Evolutionary conservation across 2,797 vertebrate genomes (phyloP).

Genomic region (Hemitrygon akajei): DNA sequence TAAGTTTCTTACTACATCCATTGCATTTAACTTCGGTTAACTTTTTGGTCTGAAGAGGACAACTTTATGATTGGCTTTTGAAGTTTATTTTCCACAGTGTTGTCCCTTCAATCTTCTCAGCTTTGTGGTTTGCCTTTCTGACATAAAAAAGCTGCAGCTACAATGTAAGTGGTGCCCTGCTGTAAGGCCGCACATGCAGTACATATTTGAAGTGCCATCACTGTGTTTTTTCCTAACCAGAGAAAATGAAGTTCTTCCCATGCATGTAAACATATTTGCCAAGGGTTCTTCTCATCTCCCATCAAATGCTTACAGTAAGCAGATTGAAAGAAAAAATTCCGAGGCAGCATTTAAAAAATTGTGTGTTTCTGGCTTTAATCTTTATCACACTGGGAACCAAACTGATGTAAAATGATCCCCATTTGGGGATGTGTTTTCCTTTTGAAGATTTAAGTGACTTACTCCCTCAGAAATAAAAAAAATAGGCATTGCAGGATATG

Average conservation of each 20-base stretch:
- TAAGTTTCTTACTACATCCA: background rate
- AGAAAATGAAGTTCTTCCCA: background rate
- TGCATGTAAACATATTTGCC: background rate
- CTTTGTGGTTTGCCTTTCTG: background rate
- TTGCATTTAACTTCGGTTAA: background rate
- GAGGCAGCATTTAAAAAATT: background rate
- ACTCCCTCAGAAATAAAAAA: background rate
- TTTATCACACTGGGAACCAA: too few relatives aligned
- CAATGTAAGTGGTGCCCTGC: background rate
- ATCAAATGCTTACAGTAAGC: background rate
- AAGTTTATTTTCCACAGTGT: background rate
- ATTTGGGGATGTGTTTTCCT: background rate
- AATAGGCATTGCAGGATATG: background rate
- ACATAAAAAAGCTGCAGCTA: background rate
- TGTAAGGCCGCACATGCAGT: background rate
- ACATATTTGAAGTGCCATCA: background rate
- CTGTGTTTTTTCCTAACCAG: background rate
- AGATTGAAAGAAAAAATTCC: background rate
- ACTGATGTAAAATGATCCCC: background rate
- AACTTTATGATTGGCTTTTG: background rate
- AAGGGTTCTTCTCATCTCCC: background rate
- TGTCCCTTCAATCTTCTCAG: background rate
- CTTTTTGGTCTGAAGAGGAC: background rate
- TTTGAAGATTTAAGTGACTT: background rate
- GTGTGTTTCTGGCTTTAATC: background rate